phyloP scores from a whole-genome alignment of 1,140 invertebrate species.

The Pteromalus puparum region DNA sequence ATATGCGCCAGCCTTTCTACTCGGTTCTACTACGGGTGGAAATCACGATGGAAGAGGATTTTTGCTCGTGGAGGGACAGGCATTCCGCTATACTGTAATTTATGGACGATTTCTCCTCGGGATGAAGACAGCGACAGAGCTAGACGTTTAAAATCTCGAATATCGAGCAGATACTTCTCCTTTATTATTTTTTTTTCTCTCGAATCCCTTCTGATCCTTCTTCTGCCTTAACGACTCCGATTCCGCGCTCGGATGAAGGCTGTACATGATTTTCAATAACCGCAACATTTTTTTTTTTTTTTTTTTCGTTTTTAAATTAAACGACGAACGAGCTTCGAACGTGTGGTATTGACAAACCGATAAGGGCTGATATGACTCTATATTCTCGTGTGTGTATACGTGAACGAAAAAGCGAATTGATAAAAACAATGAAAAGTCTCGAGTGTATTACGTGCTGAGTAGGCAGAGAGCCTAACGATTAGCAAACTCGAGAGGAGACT shows the following conservation, averaged over 20 bases:
- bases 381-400: too few species aligned
- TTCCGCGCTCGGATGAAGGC: not conserved
- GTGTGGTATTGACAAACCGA: too few species aligned
- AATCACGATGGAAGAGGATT: not conserved
- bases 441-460: too few species aligned
- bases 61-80: not conserved
- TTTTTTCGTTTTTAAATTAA: too few species aligned
- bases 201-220: not conserved
- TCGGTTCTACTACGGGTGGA: not conserved
- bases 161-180: not conserved
- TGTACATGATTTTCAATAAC: not conserved
- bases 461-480: not conserved
- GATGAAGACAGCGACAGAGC: not conserved
- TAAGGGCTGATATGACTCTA: too few species aligned
- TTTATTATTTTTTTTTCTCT: not conserved
- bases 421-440: too few species aligned
- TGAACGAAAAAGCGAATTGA: too few species aligned
- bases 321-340: too few species aligned
- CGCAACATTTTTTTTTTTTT: too few species aligned
- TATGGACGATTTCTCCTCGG: constrained; percentile 15
- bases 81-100: not conserved
- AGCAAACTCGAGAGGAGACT: not conserved
- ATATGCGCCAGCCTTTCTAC: not conserved
- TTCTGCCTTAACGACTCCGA: not conserved
- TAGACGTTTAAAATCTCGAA: constrained; percentile 6